Base-by-base conservation (phyloP, 2,888 invertebrate species). In the Thyatira batis region DNA sequence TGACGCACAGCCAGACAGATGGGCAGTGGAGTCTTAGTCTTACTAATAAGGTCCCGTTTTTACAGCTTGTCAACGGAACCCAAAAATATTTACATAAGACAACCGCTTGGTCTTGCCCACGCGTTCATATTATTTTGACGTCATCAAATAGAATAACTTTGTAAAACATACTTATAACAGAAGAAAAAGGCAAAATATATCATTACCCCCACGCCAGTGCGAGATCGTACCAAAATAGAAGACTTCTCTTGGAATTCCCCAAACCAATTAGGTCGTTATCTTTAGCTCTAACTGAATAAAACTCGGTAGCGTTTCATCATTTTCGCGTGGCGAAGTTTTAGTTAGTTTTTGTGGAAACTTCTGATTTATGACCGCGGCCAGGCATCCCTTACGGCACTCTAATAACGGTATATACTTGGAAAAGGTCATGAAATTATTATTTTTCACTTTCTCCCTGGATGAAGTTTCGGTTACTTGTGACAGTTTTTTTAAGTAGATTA, bases 321-420 rank as follows among this genome's bases (percentile, higher is more conserved):
- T 85, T 83, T 85, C 82, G 78, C 82, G 79, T 76, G 78, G 82
- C 71, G 73, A 87, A 89, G 77, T 89, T 89, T 86, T 84, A 86
- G 85, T 89, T 87, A 87, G 85, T 89, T 89, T 89, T 87, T 87
- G 87, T 78, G 74, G 71, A 71, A 83, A 82, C 83, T 82, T 79
- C 82, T 88, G 89, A 90, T 90, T 90, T 90, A 90, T 85, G 86
- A 80, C 71, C 76, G 61, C 67, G 69, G 64, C 69, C 68, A 70
- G 64, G 74, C 75, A 71, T 75, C 76, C 73, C 79, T 78, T 76
- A 78, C 78, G 78, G 72, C 76, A 72, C 73, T 75, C 82, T 87
- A 85, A 87, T 87, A 86, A 87, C 85, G 78, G 81, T 81, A 80
- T 84, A 81, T 79, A 72, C 72, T 67, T 66, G 69, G 73, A 77